Evolutionary conservation across 1,140 invertebrate genomes (phyloP).

Genomic region (Hirudo medicinalis): DNA sequence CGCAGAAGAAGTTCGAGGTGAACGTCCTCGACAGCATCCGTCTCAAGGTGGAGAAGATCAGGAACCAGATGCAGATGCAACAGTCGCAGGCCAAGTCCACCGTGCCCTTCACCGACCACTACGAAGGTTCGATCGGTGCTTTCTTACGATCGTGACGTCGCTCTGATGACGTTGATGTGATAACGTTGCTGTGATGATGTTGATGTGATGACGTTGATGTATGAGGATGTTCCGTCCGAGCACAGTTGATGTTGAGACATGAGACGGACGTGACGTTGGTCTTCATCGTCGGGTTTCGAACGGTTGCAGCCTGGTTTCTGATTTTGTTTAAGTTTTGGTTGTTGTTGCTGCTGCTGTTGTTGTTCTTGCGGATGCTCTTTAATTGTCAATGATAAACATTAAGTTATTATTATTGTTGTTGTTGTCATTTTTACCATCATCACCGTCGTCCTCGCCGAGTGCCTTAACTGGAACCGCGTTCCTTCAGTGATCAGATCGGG

Average conservation of each 20-base stretch:
- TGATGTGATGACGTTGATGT: too few species aligned
- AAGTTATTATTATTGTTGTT: background rate
- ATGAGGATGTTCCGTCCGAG: too few species aligned
- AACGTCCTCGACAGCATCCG: slow-evolving; percentile 15
- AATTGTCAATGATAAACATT: too few species aligned
- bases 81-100: background rate
- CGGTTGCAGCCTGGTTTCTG: too few species aligned
- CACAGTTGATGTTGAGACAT: too few species aligned
- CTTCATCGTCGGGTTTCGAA: background rate
- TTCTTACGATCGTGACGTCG: too few species aligned
- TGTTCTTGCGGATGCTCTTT: background rate
- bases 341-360: background rate
- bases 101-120: slow-evolving; percentile 14
- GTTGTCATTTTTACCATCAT: background rate
- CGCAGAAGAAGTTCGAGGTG: slow-evolving; percentile 8
- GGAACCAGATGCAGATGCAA: slow-evolving; percentile 9
- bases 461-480: background rate
- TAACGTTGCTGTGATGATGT: too few species aligned
- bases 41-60: slow-evolving; percentile 17
- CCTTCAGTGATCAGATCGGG: slow-evolving; percentile 18
- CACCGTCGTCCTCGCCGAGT: background rate
- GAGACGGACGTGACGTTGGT: background rate
- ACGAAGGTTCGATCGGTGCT: slow-evolving; percentile 6
- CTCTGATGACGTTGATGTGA: background rate
- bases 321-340: background rate